A percentile compares a stretch with the other conserved stretches of the same genome.
phyloP scores from a whole-genome alignment of 2,113 vertebrate genomes.

The Ceyx margarethae region DNA sequence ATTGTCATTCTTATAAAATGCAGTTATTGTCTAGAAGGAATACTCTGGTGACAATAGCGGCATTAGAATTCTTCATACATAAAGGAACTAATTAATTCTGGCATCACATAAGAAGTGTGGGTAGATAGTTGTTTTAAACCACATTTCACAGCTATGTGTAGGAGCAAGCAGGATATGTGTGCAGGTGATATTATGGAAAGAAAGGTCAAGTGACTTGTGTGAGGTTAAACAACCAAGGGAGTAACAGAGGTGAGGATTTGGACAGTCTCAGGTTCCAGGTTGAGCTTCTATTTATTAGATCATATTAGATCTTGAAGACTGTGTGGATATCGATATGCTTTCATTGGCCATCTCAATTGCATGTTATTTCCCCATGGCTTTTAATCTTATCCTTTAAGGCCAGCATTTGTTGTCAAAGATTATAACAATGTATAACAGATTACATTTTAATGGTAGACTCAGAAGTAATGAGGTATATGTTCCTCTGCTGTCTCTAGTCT shows the following conservation, averaged over 20 bases:
- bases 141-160: not conserved
- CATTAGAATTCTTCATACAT: not conserved
- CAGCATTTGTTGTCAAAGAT: not conserved
- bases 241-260: not conserved
- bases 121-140: conserved; percentile 2
- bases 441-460: conserved; percentile 4
- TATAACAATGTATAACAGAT: not conserved
- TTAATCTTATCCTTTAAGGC: not conserved
- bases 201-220: not conserved
- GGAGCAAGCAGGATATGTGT: not conserved
- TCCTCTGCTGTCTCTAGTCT: not conserved
- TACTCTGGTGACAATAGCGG: not conserved
- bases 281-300: conserved; percentile 35
- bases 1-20: not conserved
- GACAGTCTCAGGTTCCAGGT: not conserved
- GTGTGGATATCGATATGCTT: not conserved
- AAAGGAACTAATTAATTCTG: conserved; percentile 38
- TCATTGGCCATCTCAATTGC: not conserved
- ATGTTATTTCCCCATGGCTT: not conserved
- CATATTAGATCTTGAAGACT: conserved; percentile 11
- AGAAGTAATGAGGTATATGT: not conserved
- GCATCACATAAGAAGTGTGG: not conserved
- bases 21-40: conserved; percentile 3
- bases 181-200: not conserved
- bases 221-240: not conserved